phyloP scores from a whole-genome alignment of 2,113 vertebrate genomes.

The Trachemys scripta region DNA sequence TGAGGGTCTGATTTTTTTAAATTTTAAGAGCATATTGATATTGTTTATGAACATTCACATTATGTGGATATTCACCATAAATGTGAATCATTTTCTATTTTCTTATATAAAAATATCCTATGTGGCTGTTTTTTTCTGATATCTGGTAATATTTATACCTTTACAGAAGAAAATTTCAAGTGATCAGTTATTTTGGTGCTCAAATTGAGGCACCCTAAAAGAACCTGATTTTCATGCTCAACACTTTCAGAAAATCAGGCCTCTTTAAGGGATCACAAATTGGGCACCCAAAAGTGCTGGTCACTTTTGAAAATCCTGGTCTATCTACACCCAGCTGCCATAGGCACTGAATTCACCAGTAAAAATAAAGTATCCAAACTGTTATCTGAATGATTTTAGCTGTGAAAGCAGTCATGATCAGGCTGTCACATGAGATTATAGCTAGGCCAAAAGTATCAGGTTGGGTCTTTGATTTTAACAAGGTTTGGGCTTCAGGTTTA shows the following conservation, averaged over 20 bases:
- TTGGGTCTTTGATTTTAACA: neutral
- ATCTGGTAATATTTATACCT: neutral
- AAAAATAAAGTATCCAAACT: neutral
- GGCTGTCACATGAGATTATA: neutral
- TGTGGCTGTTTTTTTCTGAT: neutral
- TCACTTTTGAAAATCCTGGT: neutral
- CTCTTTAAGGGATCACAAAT: neutral
- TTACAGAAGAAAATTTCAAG: neutral
- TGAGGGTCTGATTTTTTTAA: neutral
- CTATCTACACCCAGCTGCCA: neutral
- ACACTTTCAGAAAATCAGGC: neutral
- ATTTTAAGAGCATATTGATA: accelerated
- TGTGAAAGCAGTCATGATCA: neutral
- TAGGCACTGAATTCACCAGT: neutral
- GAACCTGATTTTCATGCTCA: neutral
- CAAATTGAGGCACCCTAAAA: neutral
- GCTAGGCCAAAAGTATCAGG: neutral
- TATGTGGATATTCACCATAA: accelerated
- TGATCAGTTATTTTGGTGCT: neutral
- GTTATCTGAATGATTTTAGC: constrained; percentile 25
- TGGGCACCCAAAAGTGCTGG: neutral
- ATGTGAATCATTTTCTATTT: accelerated
- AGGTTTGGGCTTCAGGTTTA: neutral
- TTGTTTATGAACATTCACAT: accelerated
- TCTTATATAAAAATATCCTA: neutral